Base-by-base conservation (phyloP, 1,140 invertebrate species). In the Drosophila nigrodunni region DNA sequence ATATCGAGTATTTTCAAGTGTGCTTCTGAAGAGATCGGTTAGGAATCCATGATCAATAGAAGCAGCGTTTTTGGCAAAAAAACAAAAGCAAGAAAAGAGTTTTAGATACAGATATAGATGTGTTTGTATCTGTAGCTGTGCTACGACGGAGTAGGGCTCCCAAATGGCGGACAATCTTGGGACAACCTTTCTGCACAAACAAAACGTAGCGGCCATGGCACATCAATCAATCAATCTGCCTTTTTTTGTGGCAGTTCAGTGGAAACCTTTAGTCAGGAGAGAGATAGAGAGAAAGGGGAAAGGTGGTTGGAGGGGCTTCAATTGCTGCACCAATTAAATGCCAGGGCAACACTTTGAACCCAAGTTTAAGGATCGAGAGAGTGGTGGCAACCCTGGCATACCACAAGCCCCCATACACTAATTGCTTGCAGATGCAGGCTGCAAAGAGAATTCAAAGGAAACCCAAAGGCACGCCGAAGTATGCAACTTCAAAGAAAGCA, bases 401-500 rank as follows among this genome's bases (percentile, higher is more conserved):
- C 74, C 74, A 62, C 70, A 68, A 68, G 70, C 70, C 46, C 68
- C 77, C 74, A 88, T 78, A 89, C 86, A 89, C 86, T 89, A 89
- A 89, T 89, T 89, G 85, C 85, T 83, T 77, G 80, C 85, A 85
- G 80, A 89, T 89, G 85, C 80, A 70, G 49, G 37, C 18, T 25
- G 44, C 35, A 21, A 52, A 52, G 67, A 73, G 67, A 89, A 78
- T 88, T 88, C 80, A 88, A 88, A 88, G 85, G 74, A 89, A 89
- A 89, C 75, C 75, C 82, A 86, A 85, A 87, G 82, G 82, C 82
- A 86, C 82, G 77, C 83, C 80, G 85, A 88, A 89, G 74, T 61
- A 88, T 89, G 83, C 85, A 83, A 88, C 83, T 89, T 88, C 83
- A 88, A 88, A 89, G 85, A 89, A 85, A 89, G 85, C 85, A 89